Evolutionary conservation across 1,140 invertebrate genomes (phyloP).

Genomic region (Teleogryllus occipitalis): DNA sequence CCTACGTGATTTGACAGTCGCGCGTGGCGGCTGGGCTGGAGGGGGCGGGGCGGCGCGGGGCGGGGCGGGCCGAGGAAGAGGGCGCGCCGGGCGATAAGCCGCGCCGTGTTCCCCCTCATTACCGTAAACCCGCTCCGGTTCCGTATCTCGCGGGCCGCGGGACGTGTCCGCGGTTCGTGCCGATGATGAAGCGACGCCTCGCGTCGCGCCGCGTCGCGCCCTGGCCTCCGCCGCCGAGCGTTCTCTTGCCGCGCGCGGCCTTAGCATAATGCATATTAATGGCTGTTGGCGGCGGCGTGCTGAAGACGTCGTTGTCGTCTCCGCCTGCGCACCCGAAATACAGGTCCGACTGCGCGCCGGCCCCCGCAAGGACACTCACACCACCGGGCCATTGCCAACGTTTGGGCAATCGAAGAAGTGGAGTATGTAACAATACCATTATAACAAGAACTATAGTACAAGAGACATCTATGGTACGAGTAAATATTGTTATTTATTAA

Average conservation of each 20-base stretch:
- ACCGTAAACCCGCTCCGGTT: constrained; percentile 25
- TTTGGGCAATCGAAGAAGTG: too few species aligned
- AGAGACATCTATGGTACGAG: too few species aligned
- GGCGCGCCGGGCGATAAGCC: constrained; percentile 33
- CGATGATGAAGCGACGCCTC: not conserved
- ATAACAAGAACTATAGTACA: too few species aligned
- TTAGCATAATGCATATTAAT: constrained; percentile 2
- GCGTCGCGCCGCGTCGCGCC: too few species aligned
- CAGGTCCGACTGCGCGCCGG: not conserved
- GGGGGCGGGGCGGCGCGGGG: constrained; percentile 28
- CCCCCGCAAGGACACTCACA: too few species aligned
- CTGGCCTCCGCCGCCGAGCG: not conserved
- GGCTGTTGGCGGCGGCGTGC: not conserved
- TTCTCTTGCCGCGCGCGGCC: not conserved
- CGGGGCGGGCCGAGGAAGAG: constrained; percentile 42
- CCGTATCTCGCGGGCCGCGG: not conserved
- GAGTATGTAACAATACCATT: too few species aligned
- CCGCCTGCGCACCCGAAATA: not conserved
- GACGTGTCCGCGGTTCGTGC: not conserved
- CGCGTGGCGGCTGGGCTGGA: constrained; percentile 11
- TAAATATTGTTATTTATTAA: too few species aligned
- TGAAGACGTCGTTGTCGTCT: not conserved
- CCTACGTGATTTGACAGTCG: too few species aligned
- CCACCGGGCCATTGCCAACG: too few species aligned
- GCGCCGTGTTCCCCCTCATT: constrained; percentile 44